Percentiles rank a stretch among this genome's conserved stretches.
Evolutionary conservation across 2,888 invertebrate genomes (phyloP).

Genomic region (Oxycera nigricornis): DNA sequence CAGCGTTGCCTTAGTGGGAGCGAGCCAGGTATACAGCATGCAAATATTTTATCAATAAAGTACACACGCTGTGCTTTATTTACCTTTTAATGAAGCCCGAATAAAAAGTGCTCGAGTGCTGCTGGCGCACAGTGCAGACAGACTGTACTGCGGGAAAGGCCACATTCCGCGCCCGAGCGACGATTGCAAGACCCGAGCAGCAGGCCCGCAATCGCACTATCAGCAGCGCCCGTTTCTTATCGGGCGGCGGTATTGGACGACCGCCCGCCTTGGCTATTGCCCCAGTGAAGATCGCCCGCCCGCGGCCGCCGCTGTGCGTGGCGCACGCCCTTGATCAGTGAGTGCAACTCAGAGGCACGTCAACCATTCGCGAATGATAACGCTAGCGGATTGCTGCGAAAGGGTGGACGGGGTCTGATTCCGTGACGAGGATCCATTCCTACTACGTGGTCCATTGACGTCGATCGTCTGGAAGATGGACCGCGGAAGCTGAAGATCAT

Average conservation of each 20-base stretch:
- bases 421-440: too few relatives aligned
- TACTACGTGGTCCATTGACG: too few relatives aligned
- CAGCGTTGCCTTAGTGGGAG: background rate
- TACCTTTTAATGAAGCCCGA: too few relatives aligned
- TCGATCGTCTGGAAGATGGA: too few relatives aligned
- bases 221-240: slow-evolving; percentile 13
- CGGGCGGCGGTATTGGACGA: background rate
- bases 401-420: too few relatives aligned
- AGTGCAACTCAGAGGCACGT: background rate
- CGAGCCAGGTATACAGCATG: slow-evolving; percentile 26
- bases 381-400: too few relatives aligned
- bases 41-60: slow-evolving; percentile 21
- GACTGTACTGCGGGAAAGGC: background rate
- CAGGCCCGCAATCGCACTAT: slow-evolving; percentile 3
- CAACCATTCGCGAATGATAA: background rate
- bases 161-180: background rate
- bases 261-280: background rate
- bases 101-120: too few relatives aligned
- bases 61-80: background rate
- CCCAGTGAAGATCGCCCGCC: background rate
- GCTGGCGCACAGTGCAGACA: too few relatives aligned
- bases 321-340: slow-evolving; percentile 16
- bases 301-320: background rate
- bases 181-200: slow-evolving; percentile 9
- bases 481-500: too few relatives aligned